phyloP scores from a whole-genome alignment of 2,113 vertebrate species.

The Zapus hudsonius region DNA sequence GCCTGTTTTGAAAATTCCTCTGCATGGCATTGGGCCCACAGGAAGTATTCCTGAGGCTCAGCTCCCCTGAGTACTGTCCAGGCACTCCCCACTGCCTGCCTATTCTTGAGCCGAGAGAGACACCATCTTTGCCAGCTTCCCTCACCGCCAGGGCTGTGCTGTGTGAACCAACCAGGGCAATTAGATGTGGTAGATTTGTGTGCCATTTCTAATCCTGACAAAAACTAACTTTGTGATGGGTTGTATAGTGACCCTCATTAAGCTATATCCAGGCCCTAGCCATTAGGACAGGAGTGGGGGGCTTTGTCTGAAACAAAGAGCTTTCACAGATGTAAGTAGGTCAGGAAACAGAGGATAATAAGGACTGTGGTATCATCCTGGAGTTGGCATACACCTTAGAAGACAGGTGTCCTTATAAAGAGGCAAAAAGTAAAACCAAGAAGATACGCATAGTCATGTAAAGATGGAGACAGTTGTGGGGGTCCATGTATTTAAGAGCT shows the following conservation, averaged over 20 bases:
- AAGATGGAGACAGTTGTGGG: not conserved
- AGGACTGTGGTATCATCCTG: not conserved
- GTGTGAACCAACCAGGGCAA: no score
- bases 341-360: not conserved
- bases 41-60: accelerated
- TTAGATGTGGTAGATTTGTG: not conserved
- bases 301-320: not conserved
- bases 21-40: not conserved
- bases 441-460: not conserved
- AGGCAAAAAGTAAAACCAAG: not conserved
- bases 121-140: not conserved
- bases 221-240: not conserved
- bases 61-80: not conserved
- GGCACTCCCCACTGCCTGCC: not conserved
- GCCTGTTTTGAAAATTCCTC: no score
- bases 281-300: not conserved
- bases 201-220: not conserved
- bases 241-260: not conserved
- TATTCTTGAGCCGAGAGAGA: not conserved
- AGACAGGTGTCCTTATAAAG: not conserved
- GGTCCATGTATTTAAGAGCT: accelerated
- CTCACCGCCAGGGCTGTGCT: not conserved
- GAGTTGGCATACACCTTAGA: not conserved
- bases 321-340: not conserved
- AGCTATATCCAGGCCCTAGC: not conserved